phyloP scores from a whole-genome alignment of 1,140 invertebrate genomes.

The Chelonus insularis region DNA sequence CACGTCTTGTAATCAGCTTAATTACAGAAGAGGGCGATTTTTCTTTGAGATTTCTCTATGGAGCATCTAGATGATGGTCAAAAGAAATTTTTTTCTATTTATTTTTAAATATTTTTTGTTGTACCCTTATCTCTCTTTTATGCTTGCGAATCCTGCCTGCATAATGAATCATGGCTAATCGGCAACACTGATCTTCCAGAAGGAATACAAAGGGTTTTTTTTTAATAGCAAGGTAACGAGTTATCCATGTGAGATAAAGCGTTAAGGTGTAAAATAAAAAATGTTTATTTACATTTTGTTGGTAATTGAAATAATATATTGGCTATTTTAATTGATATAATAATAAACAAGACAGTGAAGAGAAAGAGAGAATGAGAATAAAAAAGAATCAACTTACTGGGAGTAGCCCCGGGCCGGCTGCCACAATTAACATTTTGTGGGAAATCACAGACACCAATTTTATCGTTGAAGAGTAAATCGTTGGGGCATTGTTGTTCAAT shows the following conservation, averaged over 20 bases:
- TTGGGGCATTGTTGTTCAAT: constrained; percentile 68
- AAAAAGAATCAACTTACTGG: constrained; percentile 41
- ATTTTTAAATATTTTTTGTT: neutral
- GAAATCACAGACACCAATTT: constrained; percentile 68
- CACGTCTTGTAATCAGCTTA: neutral
- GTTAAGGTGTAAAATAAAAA: neutral
- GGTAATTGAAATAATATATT: neutral
- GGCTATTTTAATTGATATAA: neutral
- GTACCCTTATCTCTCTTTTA: neutral
- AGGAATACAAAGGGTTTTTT: neutral
- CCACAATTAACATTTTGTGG: constrained; percentile 67
- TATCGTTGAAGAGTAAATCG: constrained; percentile 65
- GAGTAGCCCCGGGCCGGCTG: constrained; percentile 52
- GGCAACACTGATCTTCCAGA: neutral
- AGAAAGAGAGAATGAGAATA: no score
- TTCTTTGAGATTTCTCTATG: no score
- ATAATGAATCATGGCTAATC: constrained; percentile 9
- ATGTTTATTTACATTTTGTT: neutral
- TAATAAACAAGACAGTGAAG: no score
- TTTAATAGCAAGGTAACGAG: neutral
- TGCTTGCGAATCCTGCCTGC: neutral
- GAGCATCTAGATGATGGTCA: neutral
- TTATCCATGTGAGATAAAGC: neutral
- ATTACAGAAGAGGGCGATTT: no score
- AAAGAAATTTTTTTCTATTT: neutral